These are phyloP conservation scores for Anoura caudifer DNA, from an alignment of 2,113 vertebrate species.

Conservation along the genomic window DNA sequence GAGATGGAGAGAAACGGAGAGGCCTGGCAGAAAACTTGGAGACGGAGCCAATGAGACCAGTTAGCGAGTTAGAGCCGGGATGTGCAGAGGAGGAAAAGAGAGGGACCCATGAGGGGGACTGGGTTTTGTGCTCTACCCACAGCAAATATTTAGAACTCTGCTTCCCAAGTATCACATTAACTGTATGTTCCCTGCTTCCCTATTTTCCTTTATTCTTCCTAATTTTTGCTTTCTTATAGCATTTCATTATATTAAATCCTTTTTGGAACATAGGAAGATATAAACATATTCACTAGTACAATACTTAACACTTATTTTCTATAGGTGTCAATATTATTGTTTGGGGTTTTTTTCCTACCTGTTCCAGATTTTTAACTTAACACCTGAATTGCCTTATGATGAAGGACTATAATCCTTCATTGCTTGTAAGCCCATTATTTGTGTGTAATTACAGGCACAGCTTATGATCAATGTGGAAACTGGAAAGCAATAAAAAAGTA, in stretches of 20 bases:
- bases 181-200: neutral
- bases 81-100: neutral
- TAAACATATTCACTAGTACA: neutral
- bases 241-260: neutral
- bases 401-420: neutral
- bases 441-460: neutral
- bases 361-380: neutral
- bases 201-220: neutral
- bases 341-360: neutral
- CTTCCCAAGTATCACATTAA: neutral
- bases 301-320: neutral
- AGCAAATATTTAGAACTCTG: neutral
- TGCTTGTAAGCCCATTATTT: neutral
- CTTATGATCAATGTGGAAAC: neutral
- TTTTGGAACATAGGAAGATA: neutral
- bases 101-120: neutral
- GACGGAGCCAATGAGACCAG: neutral
- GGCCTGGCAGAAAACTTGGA: neutral
- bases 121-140: neutral
- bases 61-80: neutral
- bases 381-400: neutral
- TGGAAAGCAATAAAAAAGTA: neutral
- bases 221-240: neutral
- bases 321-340: neutral
- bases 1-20: neutral